A percentile compares a stretch with the other conserved stretches of the same genome.
phyloP scores from a whole-genome alignment of 1,140 invertebrate genomes.

The Hormaphis cornu region DNA sequence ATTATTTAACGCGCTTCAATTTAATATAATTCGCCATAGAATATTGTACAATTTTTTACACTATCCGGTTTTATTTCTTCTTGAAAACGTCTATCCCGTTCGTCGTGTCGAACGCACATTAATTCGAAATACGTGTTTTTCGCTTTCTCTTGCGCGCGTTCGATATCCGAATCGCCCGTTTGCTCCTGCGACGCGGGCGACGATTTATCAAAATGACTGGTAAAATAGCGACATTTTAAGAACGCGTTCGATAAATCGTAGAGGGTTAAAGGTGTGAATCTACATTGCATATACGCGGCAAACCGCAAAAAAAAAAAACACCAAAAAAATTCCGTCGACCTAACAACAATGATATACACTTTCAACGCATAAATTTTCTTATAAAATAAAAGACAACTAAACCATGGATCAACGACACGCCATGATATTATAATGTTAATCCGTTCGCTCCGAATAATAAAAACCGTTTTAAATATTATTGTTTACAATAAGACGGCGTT shows the following conservation, averaged over 20 bases:
- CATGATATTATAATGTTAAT: too few species aligned
- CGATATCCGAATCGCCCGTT: neutral
- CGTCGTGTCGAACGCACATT: neutral
- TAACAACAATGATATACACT: neutral
- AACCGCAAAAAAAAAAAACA: neutral
- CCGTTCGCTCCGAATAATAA: too few species aligned
- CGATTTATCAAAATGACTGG: neutral
- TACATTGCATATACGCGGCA: too few species aligned
- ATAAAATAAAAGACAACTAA: too few species aligned
- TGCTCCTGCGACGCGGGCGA: neutral
- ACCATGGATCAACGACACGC: too few species aligned
- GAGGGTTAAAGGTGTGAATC: neutral
- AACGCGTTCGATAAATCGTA: neutral
- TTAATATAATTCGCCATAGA: too few species aligned
- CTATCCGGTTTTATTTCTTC: neutral
- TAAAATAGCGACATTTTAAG: neutral
- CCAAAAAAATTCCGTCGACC: neutral
- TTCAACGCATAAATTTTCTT: too few species aligned
- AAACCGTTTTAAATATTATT: too few species aligned
- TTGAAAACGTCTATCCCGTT: neutral
- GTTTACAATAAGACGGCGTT: too few species aligned
- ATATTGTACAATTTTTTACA: too few species aligned
- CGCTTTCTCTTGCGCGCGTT: neutral
- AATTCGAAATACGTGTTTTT: neutral
- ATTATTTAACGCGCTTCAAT: too few species aligned